A percentile compares a stretch with the other conserved stretches of the same genome.
Conservation (phyloP, 2,888 invertebrate species). For the Agriopis aurantiaria region DNA sequence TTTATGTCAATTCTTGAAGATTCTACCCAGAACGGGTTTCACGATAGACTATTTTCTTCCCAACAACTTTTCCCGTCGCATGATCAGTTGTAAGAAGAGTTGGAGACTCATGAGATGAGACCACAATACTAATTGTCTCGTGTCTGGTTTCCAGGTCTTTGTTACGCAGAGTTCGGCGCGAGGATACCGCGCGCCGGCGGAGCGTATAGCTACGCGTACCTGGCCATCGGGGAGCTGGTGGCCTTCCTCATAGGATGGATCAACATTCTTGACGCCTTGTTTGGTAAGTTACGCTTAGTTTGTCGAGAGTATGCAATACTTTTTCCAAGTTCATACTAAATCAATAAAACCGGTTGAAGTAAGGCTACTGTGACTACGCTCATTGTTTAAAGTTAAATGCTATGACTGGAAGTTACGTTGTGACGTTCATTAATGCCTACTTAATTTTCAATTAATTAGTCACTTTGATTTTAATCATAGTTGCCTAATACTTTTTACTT, state of each 20-base stretch:
- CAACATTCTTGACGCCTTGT: slow-evolving; percentile 93
- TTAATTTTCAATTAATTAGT: no score
- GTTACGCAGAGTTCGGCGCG: slow-evolving; percentile 96
- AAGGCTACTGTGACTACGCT: no score
- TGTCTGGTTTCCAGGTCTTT: slow-evolving; percentile 87
- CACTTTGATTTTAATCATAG: no score
- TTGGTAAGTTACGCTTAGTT: slow-evolving; percentile 82
- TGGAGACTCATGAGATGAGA: no score
- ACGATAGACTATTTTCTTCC: neutral
- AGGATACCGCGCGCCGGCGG: slow-evolving; percentile 95
- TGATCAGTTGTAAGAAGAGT: no score
- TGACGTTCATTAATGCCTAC: no score
- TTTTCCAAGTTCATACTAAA: neutral
- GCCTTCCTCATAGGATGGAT: slow-evolving; percentile 97
- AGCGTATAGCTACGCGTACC: slow-evolving; percentile 95
- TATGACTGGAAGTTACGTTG: no score
- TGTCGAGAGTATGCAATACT: neutral
- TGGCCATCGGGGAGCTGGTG: slow-evolving; percentile 94
- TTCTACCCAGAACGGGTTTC: neutral
- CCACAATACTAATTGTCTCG: neutral
- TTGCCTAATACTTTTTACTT: no score
- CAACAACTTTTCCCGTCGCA: neutral
- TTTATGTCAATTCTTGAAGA: neutral
- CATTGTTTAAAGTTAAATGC: no score
- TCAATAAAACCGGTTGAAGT: no score